Evolutionary conservation across 2,888 invertebrate genomes (phyloP), one percentile per base, ranked within the genome.

Genomic region (Drepana falcataria): DNA sequence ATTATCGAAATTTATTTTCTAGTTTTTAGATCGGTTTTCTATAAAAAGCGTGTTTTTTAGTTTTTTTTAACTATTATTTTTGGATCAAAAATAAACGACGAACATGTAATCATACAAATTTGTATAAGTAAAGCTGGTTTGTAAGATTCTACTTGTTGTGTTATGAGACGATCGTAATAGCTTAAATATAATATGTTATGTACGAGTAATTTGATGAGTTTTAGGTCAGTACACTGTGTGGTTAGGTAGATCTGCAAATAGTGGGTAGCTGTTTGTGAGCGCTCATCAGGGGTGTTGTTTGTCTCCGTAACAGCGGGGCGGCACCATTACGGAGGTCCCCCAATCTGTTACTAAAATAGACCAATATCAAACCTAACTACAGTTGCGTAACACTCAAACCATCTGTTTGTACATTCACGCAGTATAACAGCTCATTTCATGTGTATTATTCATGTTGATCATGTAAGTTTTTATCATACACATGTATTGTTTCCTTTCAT

Each of bases 241-340:
- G 59, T 49, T 53, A 59, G 64, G 64, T 21, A 55, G 57, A 57
- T 58, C 64, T 64, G 41, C 60, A 77, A 76, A 79, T 78, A 81
- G 68, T 69, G 60, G 51, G 52, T 55, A 58, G 69, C 64, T 77
- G 78, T 70, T 64, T 73, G 63, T 73, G 75, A 75, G 61, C 51
- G 72, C 49, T 64, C 60, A 62, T 70, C 53, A 49, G 21, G 53
- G 53, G 48, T 33, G 57, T 61, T 62, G 68, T 71, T 68, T 67
- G 61, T 47, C 57, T 67, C 59, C 52, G 44, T 49, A 59, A 48
- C 77, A 69, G 70, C 69, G 69, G 77, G 76, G 59, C 44, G 63
- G 56, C 65, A 55, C 40, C 34, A 60, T 55, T 59, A 61, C 59
- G 55, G 61, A 62, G 56, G 55, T 53, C 47, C 55, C 53, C 52